Base-by-base conservation (phyloP, 2,888 invertebrate genomes). In the Arge pagana region DNA sequence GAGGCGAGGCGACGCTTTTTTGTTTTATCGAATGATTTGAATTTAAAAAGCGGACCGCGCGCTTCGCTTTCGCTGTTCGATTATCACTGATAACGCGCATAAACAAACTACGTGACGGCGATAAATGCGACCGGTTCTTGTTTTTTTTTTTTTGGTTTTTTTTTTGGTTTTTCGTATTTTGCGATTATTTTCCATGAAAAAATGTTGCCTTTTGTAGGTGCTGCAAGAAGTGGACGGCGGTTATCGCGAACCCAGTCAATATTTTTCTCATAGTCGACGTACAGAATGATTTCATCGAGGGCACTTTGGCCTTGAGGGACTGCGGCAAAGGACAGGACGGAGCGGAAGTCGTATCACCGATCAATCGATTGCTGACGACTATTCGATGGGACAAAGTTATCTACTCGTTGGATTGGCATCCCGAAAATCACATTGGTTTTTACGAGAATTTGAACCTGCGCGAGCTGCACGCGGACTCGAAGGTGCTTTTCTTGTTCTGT, bases 241-340 rank as follows among this genome's bases (percentile, higher is more conserved):
- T 86, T 66, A 60, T 56, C 8, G 7, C 66, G 15, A 84, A 88
- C 45, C 93, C 93, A 13, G 85, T 89, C 55, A 89, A 86, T 69
- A 93, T 90, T 24, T 86, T 97, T 72, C 79, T 98, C 55, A 84
- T 96, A 55, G 91, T 98, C 56, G 97, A 97, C 77, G 93, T 97
- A n/a, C 97, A 97, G 81, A 97, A 97, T 77, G 97, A 98, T 80
- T 97, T 97, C 79, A 94, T 98, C 68, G 87, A 88, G 53, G 97
- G 97, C 28, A 89, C 93, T 4, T 83, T 98, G 66, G 89, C 94
- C 73, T 88, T 98, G 70, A 89, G 89, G 78, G 86, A 91, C 72
- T 93, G 93, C 77, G 88, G 89, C 58, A 90, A 92, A 18, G 89
- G 90, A 67, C 91, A 93, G 61, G 89, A 93, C 66, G 93, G 91